phyloP scores from a whole-genome alignment of 2,113 vertebrate genomes.

The Pygathrix nemaeus region DNA sequence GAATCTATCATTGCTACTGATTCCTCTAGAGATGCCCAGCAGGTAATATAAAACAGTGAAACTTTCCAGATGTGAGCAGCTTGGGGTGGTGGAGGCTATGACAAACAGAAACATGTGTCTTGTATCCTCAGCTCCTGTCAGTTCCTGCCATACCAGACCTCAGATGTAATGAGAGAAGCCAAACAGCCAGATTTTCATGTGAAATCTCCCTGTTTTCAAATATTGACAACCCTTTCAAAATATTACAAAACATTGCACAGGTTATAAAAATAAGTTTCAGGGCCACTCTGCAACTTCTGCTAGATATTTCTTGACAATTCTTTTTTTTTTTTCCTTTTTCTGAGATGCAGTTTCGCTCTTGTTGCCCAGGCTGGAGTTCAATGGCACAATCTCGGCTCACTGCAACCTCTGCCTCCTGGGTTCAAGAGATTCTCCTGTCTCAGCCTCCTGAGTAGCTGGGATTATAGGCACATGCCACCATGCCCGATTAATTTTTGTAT shows the following conservation, averaged over 20 bases:
- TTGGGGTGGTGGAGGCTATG: neutral
- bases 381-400: no score
- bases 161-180: neutral
- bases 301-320: neutral
- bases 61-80: neutral
- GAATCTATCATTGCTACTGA: neutral
- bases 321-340: neutral
- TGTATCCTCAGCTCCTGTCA: neutral
- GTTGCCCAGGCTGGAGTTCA: no score
- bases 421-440: no score
- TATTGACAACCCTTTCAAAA: neutral
- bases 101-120: neutral
- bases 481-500: no score
- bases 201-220: slow-evolving; percentile 7
- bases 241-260: neutral
- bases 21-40: neutral
- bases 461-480: no score
- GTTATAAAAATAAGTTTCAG: slow-evolving; percentile 33
- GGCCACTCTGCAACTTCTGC: neutral
- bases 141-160: neutral
- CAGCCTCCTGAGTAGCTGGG: no score
- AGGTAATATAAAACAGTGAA: neutral
- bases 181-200: slow-evolving; percentile 17
- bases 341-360: no score
- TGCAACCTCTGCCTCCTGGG: no score